phyloP scores from a whole-genome alignment of 2,888 invertebrate species.

The Acanthopleura granulata region DNA sequence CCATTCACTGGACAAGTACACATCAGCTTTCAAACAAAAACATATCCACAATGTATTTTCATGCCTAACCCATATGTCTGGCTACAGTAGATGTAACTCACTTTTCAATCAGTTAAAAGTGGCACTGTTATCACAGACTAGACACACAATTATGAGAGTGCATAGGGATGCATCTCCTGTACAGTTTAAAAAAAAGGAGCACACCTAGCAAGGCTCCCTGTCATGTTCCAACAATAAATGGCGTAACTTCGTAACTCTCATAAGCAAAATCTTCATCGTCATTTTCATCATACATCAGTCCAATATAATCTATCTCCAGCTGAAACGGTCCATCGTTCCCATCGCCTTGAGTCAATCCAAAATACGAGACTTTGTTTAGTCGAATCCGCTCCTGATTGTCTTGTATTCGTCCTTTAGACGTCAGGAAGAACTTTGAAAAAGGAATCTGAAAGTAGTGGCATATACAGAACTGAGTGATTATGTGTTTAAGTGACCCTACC shows the following conservation, averaged over 20 bases:
- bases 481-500: background rate
- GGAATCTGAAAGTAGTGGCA: conserved; percentile 80
- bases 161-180: too few relatives aligned
- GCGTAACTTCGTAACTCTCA: conserved; percentile 80
- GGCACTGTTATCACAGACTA: too few relatives aligned
- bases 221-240: background rate
- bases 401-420: conserved; percentile 87
- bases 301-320: conserved; percentile 94
- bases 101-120: too few relatives aligned
- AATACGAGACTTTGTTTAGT: conserved; percentile 76
- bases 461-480: background rate
- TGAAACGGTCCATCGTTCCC: conserved; percentile 85
- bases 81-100: too few relatives aligned
- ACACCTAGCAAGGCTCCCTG: background rate
- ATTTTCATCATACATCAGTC: conserved; percentile 83
- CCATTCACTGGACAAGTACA: too few relatives aligned
- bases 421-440: conserved; percentile 90
- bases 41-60: too few relatives aligned
- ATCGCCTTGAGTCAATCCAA: conserved; percentile 88
- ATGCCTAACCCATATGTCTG: too few relatives aligned
- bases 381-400: conserved; percentile 81
- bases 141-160: too few relatives aligned
- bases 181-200: too few relatives aligned
- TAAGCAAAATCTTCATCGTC: conserved; percentile 91
- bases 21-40: too few relatives aligned